Evolutionary conservation across 2,888 invertebrate genomes (phyloP).

Genomic region (Xylota sylvarum): DNA sequence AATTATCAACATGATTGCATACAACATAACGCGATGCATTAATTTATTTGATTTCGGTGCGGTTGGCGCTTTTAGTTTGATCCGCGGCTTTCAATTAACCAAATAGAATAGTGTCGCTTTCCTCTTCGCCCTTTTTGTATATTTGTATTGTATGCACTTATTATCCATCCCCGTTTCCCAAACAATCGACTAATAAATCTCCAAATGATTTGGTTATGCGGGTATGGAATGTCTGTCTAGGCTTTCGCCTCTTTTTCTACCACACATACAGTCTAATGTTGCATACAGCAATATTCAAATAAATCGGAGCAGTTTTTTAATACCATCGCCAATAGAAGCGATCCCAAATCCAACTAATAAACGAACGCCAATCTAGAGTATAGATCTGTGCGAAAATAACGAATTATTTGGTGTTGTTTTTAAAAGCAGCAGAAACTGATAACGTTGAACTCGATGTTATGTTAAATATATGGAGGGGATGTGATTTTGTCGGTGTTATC

Average conservation of each 20-base stretch:
- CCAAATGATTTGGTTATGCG: slow-evolving; percentile 64
- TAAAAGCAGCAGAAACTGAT: not conserved
- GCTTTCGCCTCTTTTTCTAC: not conserved
- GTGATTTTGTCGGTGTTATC: not conserved
- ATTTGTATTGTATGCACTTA: slow-evolving; percentile 47
- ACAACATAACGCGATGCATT: not conserved
- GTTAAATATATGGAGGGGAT: not conserved
- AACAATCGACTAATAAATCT: slow-evolving; percentile 64
- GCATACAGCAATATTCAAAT: not conserved
- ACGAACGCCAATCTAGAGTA: not conserved
- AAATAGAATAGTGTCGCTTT: slow-evolving; percentile 8
- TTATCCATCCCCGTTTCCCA: slow-evolving; percentile 44
- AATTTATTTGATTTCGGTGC: slow-evolving; percentile 24
- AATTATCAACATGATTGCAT: not conserved
- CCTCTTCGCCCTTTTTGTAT: not conserved
- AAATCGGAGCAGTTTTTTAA: slow-evolving; percentile 22
- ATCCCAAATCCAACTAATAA: not conserved
- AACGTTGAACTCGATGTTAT: too few relatives aligned
- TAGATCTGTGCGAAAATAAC: not conserved
- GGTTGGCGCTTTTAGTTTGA: slow-evolving; percentile 19
- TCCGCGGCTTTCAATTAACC: slow-evolving; percentile 25
- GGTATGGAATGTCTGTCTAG: slow-evolving; percentile 19
- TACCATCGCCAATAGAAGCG: slow-evolving; percentile 4
- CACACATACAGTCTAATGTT: slow-evolving; percentile 3
- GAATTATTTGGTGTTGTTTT: not conserved